Evolutionary conservation across 1,140 invertebrate genomes (phyloP), one percentile per base, ranked within the genome.

Genomic region (Hylaeus volcanicus): DNA sequence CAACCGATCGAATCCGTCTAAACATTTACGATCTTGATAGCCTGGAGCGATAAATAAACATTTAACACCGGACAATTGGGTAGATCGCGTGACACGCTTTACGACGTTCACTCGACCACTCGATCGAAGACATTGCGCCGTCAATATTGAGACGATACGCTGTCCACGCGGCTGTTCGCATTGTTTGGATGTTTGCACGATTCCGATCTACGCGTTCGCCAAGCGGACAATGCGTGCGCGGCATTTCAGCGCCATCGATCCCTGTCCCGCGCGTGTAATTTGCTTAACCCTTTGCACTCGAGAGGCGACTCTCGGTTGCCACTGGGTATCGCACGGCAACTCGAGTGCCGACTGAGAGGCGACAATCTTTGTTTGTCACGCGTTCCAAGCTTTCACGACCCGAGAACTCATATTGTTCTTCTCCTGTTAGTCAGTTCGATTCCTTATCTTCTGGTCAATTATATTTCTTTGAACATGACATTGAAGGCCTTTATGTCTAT

Each of bases 171-270:
- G 26, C 5, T 37, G n/a, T n/a, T 63, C 69, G 58, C 58, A 72
- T 79, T 72, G 76, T 73, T 79, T 39, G 58, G 12, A 72, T 55
- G 69, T 79, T 72, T 64, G 76, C 4, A 26, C 69, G 68, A 41
- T 69, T 37, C 51, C 48, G 60, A 26, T 61, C 68, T 66, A 48
- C 64, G 64, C 41, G 63, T n/a, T n/a, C 37, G 63, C 14, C 63
- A 5, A 3, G 43, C 26, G 15, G 64, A 66, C 64, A 55, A 71
- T 26, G 45, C 45, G 15, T 12, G 26, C 26, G 5, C 41, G 65
- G 65, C 74, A 69, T 69, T 39, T 53, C n/a, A 66, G 8, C 66
- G 66, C 12, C 66, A 70, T 77, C 75, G 75, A 77, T 77, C 60
- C 26, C 37, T 9, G 37, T 61, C 45, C 4, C 1, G 6, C 11